A percentile compares a stretch with the other conserved stretches of the same genome.
Conservation (phyloP, 1,140 invertebrate genomes). For the Neelides sp. region DNA sequence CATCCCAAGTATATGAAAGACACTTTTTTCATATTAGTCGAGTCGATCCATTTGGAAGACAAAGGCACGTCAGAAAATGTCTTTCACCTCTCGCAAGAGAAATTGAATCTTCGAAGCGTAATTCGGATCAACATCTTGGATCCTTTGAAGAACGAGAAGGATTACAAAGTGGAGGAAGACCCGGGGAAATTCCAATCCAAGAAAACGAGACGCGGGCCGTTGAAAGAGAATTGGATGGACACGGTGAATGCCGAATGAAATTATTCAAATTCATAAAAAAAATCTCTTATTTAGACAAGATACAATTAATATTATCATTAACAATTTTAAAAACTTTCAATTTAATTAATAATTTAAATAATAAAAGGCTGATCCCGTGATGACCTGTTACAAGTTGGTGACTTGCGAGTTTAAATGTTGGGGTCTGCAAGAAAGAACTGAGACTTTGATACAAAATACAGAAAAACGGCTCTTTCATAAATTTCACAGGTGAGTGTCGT, state of each 20-base stretch:
- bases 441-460: slow-evolving; percentile 34
- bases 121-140: slow-evolving; percentile 71
- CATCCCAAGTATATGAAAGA: slow-evolving; percentile 99
- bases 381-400: slow-evolving; percentile 44
- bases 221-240: slow-evolving; percentile 30
- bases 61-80: slow-evolving; percentile 63
- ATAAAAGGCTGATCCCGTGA: slow-evolving; percentile 35
- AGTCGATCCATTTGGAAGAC: slow-evolving; percentile 86
- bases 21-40: slow-evolving; percentile 88
- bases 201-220: slow-evolving; percentile 40
- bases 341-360: too few relatives aligned
- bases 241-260: too few relatives aligned
- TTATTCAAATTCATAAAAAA: too few relatives aligned
- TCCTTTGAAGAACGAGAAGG: slow-evolving; percentile 3
- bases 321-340: slow-evolving; percentile 1
- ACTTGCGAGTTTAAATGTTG: slow-evolving; percentile 44
- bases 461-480: slow-evolving; percentile 5
- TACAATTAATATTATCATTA: slow-evolving; percentile 12
- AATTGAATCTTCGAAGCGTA: slow-evolving; percentile 73
- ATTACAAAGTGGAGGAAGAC: slow-evolving; percentile 19
- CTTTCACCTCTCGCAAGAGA: slow-evolving; percentile 73
- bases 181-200: slow-evolving; percentile 38
- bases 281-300: background rate
- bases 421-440: slow-evolving; percentile 40
- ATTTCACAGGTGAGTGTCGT: slow-evolving; percentile 8